phyloP scores from a whole-genome alignment of 1,140 invertebrate species.

The Heterodera schachtii region DNA sequence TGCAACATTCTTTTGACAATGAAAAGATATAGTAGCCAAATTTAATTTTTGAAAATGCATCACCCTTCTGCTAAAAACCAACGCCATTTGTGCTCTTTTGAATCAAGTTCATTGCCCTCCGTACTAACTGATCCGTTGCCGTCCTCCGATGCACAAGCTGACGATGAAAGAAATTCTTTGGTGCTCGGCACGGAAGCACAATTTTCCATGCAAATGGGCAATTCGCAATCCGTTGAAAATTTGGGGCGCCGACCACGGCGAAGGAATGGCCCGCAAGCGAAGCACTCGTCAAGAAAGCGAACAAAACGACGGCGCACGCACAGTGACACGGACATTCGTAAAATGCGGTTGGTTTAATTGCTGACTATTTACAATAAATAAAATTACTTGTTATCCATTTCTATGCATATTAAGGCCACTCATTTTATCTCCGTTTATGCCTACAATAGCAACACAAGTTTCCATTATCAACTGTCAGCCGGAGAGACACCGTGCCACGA shows the following conservation, averaged over 20 bases:
- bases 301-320: slow-evolving; percentile 28
- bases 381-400: no score
- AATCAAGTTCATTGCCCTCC: slow-evolving; percentile 29
- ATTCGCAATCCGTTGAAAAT: slow-evolving; percentile 24
- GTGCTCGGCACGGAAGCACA: background rate
- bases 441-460: slow-evolving; percentile 59
- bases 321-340: slow-evolving; percentile 44
- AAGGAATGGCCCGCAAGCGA: slow-evolving; percentile 9
- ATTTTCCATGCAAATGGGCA: slow-evolving; percentile 7
- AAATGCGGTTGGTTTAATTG: slow-evolving; percentile 35
- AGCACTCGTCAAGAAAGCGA: slow-evolving; percentile 20
- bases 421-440: slow-evolving; percentile 61
- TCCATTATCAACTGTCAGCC: slow-evolving; percentile 41
- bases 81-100: slow-evolving; percentile 21
- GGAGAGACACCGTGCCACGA: slow-evolving; percentile 30
- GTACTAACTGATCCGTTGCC: slow-evolving; percentile 22
- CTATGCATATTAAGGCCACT: slow-evolving; percentile 48
- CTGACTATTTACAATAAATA: no score
- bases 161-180: slow-evolving; percentile 11
- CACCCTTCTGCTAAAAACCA: background rate
- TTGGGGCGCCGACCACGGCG: slow-evolving; percentile 17
- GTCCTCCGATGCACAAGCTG: slow-evolving; percentile 12
- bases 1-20: slow-evolving; percentile 3
- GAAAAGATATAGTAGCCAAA: slow-evolving; percentile 6
- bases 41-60: background rate